Evolutionary conservation across 1,140 invertebrate genomes (phyloP).

Genomic region (Drosophila cardini): DNA sequence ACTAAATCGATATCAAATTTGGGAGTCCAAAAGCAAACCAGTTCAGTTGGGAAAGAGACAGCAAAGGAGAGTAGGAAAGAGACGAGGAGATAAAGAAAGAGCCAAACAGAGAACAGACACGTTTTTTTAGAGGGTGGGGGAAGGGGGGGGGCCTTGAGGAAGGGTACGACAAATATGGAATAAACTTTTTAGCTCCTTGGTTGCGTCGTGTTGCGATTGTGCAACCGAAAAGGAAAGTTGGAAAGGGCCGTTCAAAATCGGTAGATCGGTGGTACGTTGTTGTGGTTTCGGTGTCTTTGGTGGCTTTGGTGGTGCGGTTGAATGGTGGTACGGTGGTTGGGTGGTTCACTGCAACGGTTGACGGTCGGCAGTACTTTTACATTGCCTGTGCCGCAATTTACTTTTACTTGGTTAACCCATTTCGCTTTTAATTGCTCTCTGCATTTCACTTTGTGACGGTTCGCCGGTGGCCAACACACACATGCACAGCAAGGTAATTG

Average conservation of each 20-base stretch:
- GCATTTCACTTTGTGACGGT: slow-evolving; percentile 64
- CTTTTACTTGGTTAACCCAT: slow-evolving; percentile 78
- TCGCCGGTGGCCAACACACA: slow-evolving; percentile 34
- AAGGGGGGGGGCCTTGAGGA: not conserved
- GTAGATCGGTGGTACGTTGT: not conserved
- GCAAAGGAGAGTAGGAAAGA: slow-evolving; percentile 5
- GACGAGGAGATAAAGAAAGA: not conserved
- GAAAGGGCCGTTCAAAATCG: slow-evolving; percentile 50
- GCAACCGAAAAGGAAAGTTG: slow-evolving; percentile 79
- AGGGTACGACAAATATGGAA: not conserved
- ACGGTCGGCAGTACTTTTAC: slow-evolving; percentile 6
- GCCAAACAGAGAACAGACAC: not conserved
- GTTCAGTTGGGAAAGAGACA: slow-evolving; percentile 13
- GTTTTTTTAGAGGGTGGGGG: too few relatives aligned
- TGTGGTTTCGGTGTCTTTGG: too few relatives aligned
- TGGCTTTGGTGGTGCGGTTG: not conserved
- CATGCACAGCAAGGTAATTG: slow-evolving; percentile 55
- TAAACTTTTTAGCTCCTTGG: slow-evolving; percentile 27
- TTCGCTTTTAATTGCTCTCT: slow-evolving; percentile 77
- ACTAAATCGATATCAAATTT: slow-evolving; percentile 38
- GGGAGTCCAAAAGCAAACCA: slow-evolving; percentile 31
- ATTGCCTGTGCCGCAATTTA: slow-evolving; percentile 63
- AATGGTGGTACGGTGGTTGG: too few relatives aligned
- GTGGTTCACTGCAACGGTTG: not conserved
- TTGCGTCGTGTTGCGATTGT: slow-evolving; percentile 47